A percentile compares a stretch with the other conserved stretches of the same genome.
Evolutionary conservation across 2,113 vertebrate species (phyloP).

Genomic region (Cyprinodon brontotheroides): DNA sequence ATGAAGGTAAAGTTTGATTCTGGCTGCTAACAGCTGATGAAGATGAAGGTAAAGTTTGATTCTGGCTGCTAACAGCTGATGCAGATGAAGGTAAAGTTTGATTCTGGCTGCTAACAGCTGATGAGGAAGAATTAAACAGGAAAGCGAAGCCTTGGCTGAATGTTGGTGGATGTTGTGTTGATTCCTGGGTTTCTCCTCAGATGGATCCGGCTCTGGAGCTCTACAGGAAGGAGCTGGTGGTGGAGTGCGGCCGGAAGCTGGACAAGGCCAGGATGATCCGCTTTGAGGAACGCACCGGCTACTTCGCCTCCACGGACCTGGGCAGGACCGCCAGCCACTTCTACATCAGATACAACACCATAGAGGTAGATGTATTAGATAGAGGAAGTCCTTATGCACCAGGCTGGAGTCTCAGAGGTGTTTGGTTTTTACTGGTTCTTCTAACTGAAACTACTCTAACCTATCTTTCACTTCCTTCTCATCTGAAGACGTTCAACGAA

Average conservation of each 20-base stretch:
- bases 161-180: neutral
- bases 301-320: conserved; percentile 95
- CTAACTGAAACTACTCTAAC: conserved; percentile 68
- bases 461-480: conserved; percentile 41
- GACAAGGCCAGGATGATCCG: conserved; percentile 98
- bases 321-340: conserved; percentile 97
- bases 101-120: neutral
- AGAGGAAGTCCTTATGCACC: too few relatives aligned
- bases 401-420: neutral
- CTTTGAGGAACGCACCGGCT: conserved; percentile 95
- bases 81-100: neutral
- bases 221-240: conserved; percentile 89
- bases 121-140: neutral
- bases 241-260: conserved; percentile 91
- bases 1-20: too few relatives aligned
- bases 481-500: conserved; percentile 94
- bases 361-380: conserved; percentile 85
- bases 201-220: conserved; percentile 91
- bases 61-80: neutral
- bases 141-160: neutral
- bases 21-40: too few relatives aligned
- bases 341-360: conserved; percentile 98
- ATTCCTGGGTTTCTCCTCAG: conserved; percentile 63
- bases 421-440: neutral
- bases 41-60: neutral